A percentile compares a stretch with the other conserved stretches of the same genome.
These are phyloP conservation scores for Pardosa pseudoannulata DNA, from an alignment of 2,888 invertebrate genomes.

Conservation along the genomic window DNA sequence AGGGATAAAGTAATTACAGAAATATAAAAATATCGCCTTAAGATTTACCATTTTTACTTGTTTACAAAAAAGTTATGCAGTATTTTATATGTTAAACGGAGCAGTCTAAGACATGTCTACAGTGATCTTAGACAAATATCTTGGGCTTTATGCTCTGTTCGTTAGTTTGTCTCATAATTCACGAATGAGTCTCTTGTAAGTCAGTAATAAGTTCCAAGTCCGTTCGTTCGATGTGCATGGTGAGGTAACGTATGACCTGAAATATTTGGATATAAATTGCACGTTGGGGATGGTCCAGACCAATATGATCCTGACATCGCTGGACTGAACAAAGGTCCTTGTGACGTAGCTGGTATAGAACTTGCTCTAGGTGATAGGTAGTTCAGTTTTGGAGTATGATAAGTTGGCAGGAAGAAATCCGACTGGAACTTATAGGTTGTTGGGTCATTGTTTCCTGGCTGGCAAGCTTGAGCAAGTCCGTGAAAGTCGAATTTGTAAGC, in stretches of 20 bases:
- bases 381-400: conserved; percentile 73
- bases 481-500: conserved; percentile 95
- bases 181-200: no score
- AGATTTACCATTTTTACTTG: no score
- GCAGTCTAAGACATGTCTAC: no score
- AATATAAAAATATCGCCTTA: no score
- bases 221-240: conserved; percentile 67
- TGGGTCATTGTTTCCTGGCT: conserved; percentile 73
- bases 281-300: conserved; percentile 72
- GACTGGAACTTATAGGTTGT: conserved; percentile 73
- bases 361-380: conserved; percentile 63
- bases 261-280: conserved; percentile 71
- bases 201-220: conserved; percentile 69
- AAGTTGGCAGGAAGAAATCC: conserved; percentile 72
- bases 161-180: no score
- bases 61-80: no score
- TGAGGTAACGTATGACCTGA: conserved; percentile 67
- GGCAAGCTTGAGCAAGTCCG: conserved; percentile 74
- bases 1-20: no score
- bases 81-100: no score
- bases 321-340: conserved; percentile 66
- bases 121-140: no score
- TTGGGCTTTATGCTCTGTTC: no score
- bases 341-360: conserved; percentile 59
- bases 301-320: conserved; percentile 73